Evolutionary conservation across 2,888 invertebrate species (phyloP), one percentile per base, ranked within the genome.

Genomic region (Stomorhina lunata): DNA sequence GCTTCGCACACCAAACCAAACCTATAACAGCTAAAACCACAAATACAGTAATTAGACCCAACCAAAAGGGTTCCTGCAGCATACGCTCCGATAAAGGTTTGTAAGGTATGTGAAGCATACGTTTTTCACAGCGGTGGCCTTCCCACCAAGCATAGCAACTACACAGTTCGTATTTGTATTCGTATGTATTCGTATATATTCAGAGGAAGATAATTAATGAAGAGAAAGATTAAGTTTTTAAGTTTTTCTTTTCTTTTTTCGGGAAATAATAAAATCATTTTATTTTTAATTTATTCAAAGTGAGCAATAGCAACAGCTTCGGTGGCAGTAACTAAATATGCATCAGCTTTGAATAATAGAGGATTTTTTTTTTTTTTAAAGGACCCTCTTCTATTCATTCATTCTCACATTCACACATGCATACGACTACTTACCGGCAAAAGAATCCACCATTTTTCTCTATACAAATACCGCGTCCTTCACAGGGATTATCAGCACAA

Each of bases 31-130:
- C 94, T 86, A 97, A 93, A 0, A 97, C 96, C 9, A 95, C 93
- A 86, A 95, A 95, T 0, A 97, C 96, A 0, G 96, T 96, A 89
- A 97, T 95, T 43, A 97, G 92, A 0, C 97, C 97, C 50, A 97
- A 92, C 97, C 97, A 97, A 90, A 97, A 97, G 0, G 97, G 97
- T 89, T 97, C 96, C 86, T 96, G 95, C 32, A 97, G 92, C 95
- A 97, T 95, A 27, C 96, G 92, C 85, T 96, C 94, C 9, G 96
- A 95, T 17, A 96, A 92, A 4, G 94, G 94, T 86, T 94, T 94
- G 89, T 93, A 94, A 0, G 94, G 94, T 79, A 95, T 94, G 86
- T 94, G 94, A 84, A 94, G 92, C 91, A 94, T 94, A 48, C 93
- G 92, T 66, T 92, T 92, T 90, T 96, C 95, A 88, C 96, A 96